These are phyloP conservation scores for Rafetus swinhoei DNA, from an alignment of 2,113 vertebrate species.

Conservation along the genomic window DNA sequence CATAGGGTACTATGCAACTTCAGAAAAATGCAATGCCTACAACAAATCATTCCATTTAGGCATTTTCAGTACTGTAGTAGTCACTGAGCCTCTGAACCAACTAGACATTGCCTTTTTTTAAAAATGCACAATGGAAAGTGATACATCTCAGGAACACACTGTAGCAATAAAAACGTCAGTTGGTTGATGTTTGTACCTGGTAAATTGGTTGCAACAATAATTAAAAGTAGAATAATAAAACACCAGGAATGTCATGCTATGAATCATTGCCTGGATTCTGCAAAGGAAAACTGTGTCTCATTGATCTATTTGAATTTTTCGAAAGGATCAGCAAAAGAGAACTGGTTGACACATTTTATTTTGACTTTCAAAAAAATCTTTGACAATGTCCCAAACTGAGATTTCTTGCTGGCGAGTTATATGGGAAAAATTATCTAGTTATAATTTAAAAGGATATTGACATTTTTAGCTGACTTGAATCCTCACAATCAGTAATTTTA, in stretches of 20 bases:
- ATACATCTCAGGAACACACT: not conserved
- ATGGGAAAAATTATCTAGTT: not conserved
- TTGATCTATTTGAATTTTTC: not conserved
- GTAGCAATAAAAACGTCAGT: not conserved
- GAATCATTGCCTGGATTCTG: not conserved
- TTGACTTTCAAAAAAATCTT: not conserved
- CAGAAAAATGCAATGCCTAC: not conserved
- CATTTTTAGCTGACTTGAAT: not conserved
- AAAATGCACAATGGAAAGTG: not conserved
- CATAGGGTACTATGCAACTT: not conserved
- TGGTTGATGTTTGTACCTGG: not conserved
- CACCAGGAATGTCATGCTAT: not conserved
- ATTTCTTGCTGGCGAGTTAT: not conserved
- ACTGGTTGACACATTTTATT: not conserved
- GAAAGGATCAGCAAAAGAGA: not conserved
- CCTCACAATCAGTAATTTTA: not conserved
- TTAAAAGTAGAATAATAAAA: not conserved
- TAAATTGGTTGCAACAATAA: not conserved
- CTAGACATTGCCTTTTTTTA: not conserved
- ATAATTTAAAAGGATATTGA: not conserved
- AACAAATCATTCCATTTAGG: fast-evolving
- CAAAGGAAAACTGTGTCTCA: not conserved
- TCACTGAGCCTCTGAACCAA: not conserved
- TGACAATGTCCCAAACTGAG: not conserved
- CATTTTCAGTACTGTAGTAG: not conserved